Evolutionary conservation across 1,140 invertebrate species (phyloP), one percentile per base, ranked within the genome.

Genomic region (Luehdorfia chinensis): DNA sequence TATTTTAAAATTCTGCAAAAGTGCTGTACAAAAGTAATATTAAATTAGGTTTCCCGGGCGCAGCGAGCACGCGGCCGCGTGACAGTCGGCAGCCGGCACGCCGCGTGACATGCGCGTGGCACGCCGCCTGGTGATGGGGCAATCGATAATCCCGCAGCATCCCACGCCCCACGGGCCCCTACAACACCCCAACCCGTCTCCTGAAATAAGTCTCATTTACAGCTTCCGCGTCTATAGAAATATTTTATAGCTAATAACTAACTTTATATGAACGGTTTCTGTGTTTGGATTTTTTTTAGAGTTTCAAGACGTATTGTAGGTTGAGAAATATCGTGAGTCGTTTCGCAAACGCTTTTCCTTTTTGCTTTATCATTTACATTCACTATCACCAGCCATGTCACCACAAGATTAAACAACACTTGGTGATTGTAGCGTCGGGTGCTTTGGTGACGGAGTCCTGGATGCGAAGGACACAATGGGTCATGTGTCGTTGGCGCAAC

Each of bases 131-230:
- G 64, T 74, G 74, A 71, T 75, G 74, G 71, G 59, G 58, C 55
- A 75, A 85, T 85, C 81, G 77, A 85, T 84, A 81, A 64, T 69
- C 73, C n/a, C n/a, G n/a, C 75, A 84, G 75, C 77, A 84, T 84
- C 79, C 71, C 62, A 61, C 37, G 4, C 66, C 58, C 51, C 50
- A 50, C 41, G 43, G 50, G 57, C 66, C 61, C 63, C 76, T n/a
- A n/a, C 69, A 64, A 65, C 63, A 27, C 68, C 63, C 67, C 48
- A 52, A 46, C 49, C 55, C 44, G 47, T 57, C 66, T 73, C 59
- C 60, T 69, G 61, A 63, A 74, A 66, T 69, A 75, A 75, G 70
- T 72, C 64, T 59, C 68, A 66, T 74, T 73, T 73, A 55, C 68
- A 55, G 47, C 52, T 50, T 59, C 56, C 59, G 53, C 53, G 16